These are phyloP conservation scores for Nycteola revayana DNA, from an alignment of 2,888 invertebrate species.

Conservation along the genomic window DNA sequence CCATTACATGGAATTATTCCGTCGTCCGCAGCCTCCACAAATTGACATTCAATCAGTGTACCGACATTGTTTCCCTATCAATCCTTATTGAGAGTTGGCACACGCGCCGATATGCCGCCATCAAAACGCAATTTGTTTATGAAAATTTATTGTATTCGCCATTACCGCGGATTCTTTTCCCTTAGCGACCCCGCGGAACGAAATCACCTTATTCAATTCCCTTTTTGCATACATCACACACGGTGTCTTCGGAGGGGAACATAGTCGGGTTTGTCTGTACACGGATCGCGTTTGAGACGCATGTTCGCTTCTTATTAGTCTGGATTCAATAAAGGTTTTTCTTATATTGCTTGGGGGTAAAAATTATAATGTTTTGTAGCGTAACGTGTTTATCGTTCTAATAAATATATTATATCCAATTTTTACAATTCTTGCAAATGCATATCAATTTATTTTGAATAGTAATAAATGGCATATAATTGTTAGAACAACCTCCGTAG, in stretches of 20 bases:
- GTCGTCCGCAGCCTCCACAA: slow-evolving; percentile 51
- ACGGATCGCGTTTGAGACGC: slow-evolving; percentile 78
- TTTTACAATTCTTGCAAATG: no score
- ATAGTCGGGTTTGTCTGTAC: slow-evolving; percentile 73
- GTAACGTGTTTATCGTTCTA: no score
- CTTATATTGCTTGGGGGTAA: slow-evolving; percentile 50
- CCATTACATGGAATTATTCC: slow-evolving; percentile 66
- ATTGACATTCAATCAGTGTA: slow-evolving; percentile 81
- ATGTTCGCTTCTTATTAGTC: slow-evolving; percentile 78
- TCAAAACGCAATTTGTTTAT: slow-evolving; percentile 82
- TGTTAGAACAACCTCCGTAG: no score
- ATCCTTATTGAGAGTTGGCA: slow-evolving; percentile 76
- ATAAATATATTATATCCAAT: no score
- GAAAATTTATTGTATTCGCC: slow-evolving; percentile 82
- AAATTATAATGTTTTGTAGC: no score
- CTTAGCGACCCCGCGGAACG: slow-evolving; percentile 73
- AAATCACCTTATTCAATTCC: slow-evolving; percentile 83
- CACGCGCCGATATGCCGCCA: slow-evolving; percentile 74
- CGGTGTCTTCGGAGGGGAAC: slow-evolving; percentile 67
- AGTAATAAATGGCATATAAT: no score
- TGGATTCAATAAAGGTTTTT: slow-evolving; percentile 72
- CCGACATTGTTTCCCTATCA: slow-evolving; percentile 80
- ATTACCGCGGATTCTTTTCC: slow-evolving; percentile 80
- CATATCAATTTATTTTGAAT: no score
- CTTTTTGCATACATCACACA: slow-evolving; percentile 81